Conservation (phyloP, 2,888 invertebrate genomes). For the Petrolisthes cinctipes region DNA sequence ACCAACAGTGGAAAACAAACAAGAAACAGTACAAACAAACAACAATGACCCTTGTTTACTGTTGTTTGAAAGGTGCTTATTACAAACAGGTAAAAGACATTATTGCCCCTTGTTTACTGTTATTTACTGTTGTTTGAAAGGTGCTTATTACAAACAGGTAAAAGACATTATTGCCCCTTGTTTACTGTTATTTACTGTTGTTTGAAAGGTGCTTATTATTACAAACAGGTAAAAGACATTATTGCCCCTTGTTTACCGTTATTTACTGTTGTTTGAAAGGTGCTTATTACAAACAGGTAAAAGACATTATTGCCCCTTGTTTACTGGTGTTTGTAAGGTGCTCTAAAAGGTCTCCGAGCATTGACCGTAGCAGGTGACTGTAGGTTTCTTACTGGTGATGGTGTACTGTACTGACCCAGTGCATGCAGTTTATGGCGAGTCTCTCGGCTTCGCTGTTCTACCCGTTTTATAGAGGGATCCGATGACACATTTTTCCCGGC, state of each 20-base stretch:
- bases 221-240: too few species aligned
- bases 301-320: too few species aligned
- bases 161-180: too few species aligned
- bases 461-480: neutral
- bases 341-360: conserved; percentile 9
- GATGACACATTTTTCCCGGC: neutral
- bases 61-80: too few species aligned
- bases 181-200: too few species aligned
- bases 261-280: too few species aligned
- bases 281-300: too few species aligned
- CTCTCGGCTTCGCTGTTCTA: conserved; percentile 16
- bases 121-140: conserved; percentile 24
- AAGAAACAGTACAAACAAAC: too few species aligned
- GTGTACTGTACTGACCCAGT: conserved; percentile 5
- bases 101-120: too few species aligned
- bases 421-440: conserved; percentile 9
- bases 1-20: too few species aligned
- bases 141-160: neutral
- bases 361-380: neutral
- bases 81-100: too few species aligned
- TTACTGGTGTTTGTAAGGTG: conserved; percentile 27
- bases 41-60: too few species aligned
- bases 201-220: neutral
- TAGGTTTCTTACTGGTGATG: neutral
- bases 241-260: neutral